These are phyloP conservation scores for Rhinatrema bivittatum DNA, from an alignment of 2,797 vertebrate genomes.

Conservation along the genomic window DNA sequence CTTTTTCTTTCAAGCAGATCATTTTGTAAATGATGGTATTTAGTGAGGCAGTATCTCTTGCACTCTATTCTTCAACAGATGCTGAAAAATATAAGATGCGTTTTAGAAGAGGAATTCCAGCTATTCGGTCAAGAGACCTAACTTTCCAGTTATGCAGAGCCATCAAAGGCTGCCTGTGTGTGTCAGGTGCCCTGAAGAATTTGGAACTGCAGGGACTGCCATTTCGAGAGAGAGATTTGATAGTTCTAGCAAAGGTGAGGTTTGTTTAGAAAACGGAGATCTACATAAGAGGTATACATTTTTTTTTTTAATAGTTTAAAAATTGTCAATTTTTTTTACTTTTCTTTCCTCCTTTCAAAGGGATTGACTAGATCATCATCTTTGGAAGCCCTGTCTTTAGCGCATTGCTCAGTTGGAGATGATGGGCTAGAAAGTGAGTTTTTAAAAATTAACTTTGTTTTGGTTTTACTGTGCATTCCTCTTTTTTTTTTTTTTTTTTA, in stretches of 20 bases:
- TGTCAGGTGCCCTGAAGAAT: slow-evolving; percentile 69
- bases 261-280: background rate
- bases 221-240: slow-evolving; percentile 80
- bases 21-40: background rate
- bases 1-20: too few species aligned
- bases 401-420: slow-evolving; percentile 82
- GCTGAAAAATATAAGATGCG: slow-evolving; percentile 56
- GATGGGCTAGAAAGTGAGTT: slow-evolving; percentile 84
- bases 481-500: too few species aligned
- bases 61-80: slow-evolving; percentile 38
- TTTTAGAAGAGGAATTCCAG: slow-evolving; percentile 69
- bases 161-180: slow-evolving; percentile 70
- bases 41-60: too few species aligned
- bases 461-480: too few species aligned
- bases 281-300: background rate
- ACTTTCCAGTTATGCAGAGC: slow-evolving; percentile 80
- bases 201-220: slow-evolving; percentile 79
- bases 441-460: background rate
- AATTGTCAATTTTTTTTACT: too few species aligned
- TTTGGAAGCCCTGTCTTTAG: slow-evolving; percentile 77
- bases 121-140: slow-evolving; percentile 76
- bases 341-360: too few species aligned
- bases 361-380: slow-evolving; percentile 71
- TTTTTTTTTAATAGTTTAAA: background rate
- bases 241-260: slow-evolving; percentile 75